A percentile compares a stretch with the other conserved stretches of the same genome.
These are phyloP conservation scores for Scaptomyza cyrtandrae DNA, from an alignment of 2,888 invertebrate species.

Conservation along the genomic window DNA sequence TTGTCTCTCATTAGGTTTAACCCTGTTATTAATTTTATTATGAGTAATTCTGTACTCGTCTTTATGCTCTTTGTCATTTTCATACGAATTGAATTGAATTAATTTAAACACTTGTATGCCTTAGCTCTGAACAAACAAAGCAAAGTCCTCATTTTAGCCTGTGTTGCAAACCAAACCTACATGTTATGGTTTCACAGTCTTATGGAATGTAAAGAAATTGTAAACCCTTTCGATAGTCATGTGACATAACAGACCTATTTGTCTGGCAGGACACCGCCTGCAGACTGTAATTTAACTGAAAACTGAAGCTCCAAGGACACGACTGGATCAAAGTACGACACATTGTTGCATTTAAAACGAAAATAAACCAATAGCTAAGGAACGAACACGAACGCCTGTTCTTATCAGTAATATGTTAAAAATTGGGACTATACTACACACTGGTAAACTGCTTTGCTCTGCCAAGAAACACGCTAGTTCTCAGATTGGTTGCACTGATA, in stretches of 20 bases:
- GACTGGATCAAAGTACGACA: conserved; percentile 30
- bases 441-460: conserved; percentile 15
- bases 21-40: conserved; percentile 19
- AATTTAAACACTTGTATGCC: conserved; percentile 10
- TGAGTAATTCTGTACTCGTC: conserved; percentile 3
- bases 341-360: conserved; percentile 41
- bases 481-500: conserved; percentile 27
- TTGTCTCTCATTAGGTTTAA: conserved; percentile 11
- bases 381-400: conserved; percentile 19
- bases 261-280: conserved; percentile 2
- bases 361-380: conserved; percentile 15
- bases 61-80: background rate
- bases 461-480: conserved; percentile 25
- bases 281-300: background rate
- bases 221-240: background rate
- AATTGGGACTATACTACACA: conserved; percentile 7
- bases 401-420: conserved; percentile 1
- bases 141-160: background rate
- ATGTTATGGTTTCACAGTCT: background rate
- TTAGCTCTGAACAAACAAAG: background rate
- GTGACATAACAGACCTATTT: conserved; percentile 55
- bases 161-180: background rate
- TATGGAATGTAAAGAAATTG: background rate
- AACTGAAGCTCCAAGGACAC: conserved; percentile 25
- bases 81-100: conserved; percentile 25